Evolutionary conservation across 1,140 invertebrate genomes (phyloP).

Genomic region (Carposina sasakii): DNA sequence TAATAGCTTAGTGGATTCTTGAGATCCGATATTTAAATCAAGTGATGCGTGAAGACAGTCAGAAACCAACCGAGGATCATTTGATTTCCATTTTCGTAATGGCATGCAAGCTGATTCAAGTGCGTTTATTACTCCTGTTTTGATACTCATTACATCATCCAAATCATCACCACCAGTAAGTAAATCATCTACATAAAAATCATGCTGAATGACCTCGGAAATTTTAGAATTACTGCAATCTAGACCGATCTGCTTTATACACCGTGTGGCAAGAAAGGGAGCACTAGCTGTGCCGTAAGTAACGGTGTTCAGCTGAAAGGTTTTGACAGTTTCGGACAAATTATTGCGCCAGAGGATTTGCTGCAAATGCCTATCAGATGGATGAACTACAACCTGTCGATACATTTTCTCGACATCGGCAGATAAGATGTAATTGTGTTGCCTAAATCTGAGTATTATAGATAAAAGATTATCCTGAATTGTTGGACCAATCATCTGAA

Average conservation of each 20-base stretch:
- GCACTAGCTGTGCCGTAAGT: neutral
- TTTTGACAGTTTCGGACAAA: neutral
- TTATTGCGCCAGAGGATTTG: neutral
- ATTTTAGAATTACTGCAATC: neutral
- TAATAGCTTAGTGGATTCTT: neutral
- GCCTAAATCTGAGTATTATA: neutral
- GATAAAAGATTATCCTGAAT: neutral
- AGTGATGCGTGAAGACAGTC: neutral
- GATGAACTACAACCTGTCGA: neutral
- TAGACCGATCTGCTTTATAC: neutral
- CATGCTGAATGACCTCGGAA: neutral
- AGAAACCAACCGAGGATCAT: neutral
- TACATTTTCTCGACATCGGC: neutral
- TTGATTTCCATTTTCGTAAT: neutral
- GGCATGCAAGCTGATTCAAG: neutral
- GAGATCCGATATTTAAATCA: neutral
- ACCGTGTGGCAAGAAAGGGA: neutral
- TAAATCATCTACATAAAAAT: neutral
- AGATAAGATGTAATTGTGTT: neutral
- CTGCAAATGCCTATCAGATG: neutral
- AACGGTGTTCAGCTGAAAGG: neutral
- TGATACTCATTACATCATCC: neutral
- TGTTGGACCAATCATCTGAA: too few species aligned
- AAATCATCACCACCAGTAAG: neutral
- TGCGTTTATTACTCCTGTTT: neutral